Conservation (phyloP, 1,140 invertebrate species). For the Caenorhabditis brenneri region DNA sequence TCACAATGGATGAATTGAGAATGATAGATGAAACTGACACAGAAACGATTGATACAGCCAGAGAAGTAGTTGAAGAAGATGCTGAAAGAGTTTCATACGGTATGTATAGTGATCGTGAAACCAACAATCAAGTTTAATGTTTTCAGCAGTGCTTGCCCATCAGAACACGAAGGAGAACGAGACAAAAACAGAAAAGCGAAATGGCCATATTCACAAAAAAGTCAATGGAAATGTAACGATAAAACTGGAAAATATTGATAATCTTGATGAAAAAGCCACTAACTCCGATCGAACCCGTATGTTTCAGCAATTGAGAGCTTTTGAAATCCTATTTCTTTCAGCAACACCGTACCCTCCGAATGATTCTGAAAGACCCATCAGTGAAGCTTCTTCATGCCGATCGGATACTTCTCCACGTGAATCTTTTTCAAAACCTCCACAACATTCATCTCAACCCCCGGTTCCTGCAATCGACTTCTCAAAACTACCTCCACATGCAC, state of each 20-base stretch:
- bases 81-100: neutral
- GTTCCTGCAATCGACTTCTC: constrained; percentile 10
- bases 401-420: neutral
- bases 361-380: neutral
- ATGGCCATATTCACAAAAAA: neutral
- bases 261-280: neutral
- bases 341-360: constrained; percentile 14
- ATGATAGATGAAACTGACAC: constrained; percentile 29
- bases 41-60: neutral
- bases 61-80: neutral
- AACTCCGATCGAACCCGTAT: constrained; percentile 20
- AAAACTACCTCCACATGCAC: neutral
- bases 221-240: neutral
- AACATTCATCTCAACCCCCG: neutral
- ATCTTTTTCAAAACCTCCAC: neutral
- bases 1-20: constrained; percentile 25
- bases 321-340: neutral
- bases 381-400: neutral
- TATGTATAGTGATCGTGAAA: neutral
- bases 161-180: neutral
- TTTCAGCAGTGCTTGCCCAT: neutral
- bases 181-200: neutral
- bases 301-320: neutral
- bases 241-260: neutral
- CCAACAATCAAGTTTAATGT: neutral